phyloP scores from a whole-genome alignment of 2,113 vertebrate genomes.

The Vulpes ferrilata region DNA sequence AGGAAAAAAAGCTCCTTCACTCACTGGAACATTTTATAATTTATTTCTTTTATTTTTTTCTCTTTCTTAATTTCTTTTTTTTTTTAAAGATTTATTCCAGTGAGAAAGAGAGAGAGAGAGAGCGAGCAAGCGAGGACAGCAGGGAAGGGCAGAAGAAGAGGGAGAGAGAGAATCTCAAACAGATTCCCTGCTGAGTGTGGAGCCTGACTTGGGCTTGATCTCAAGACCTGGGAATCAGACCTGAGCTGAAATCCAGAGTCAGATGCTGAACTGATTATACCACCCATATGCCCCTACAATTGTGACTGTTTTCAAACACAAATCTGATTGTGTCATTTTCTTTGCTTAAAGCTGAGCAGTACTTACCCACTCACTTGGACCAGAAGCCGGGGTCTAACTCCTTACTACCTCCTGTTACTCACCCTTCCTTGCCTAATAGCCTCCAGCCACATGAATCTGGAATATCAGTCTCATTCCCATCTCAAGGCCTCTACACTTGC shows the following conservation, averaged over 20 bases:
- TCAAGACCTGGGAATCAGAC: neutral
- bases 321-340: neutral
- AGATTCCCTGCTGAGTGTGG: neutral
- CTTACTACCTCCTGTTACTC: neutral
- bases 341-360: neutral
- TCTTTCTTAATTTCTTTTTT: neutral
- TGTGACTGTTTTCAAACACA: conserved; percentile 5
- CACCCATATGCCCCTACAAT: neutral
- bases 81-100: neutral
- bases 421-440: neutral
- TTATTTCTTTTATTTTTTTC: neutral
- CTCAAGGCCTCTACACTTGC: neutral
- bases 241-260: neutral
- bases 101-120: neutral
- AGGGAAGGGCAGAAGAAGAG: neutral
- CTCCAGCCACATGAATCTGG: neutral
- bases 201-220: neutral
- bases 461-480: neutral
- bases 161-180: neutral
- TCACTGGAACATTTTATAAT: neutral
- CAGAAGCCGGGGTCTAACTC: neutral
- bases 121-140: neutral
- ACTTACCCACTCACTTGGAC: neutral
- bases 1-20: neutral
- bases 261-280: neutral